These are phyloP conservation scores for Cotesia vestalis DNA, from an alignment of 1,140 invertebrate genomes.

Conservation along the genomic window DNA sequence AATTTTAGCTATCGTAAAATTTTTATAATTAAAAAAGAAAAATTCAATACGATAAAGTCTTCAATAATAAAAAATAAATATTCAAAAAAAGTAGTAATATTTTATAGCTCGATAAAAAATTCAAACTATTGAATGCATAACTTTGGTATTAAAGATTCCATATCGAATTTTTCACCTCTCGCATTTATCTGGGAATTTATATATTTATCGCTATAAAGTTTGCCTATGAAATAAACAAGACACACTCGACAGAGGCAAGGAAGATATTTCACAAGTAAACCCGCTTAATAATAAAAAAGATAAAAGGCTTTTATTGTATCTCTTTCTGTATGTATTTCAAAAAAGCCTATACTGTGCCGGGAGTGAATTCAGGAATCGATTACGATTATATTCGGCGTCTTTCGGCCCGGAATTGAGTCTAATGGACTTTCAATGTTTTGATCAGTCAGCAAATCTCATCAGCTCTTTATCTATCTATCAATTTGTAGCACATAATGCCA, in stretches of 20 bases:
- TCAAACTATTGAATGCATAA: constrained; percentile 43
- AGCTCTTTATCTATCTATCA: background rate
- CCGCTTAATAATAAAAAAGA: too few relatives aligned
- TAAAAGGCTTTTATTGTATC: too few relatives aligned
- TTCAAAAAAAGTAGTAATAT: constrained; percentile 36
- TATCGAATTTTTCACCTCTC: constrained; percentile 36
- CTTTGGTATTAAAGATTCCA: constrained; percentile 54
- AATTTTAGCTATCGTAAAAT: too few relatives aligned
- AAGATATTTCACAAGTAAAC: background rate
- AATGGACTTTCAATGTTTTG: constrained; percentile 11
- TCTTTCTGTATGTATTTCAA: too few relatives aligned
- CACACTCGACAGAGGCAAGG: background rate
- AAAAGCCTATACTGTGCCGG: too few relatives aligned
- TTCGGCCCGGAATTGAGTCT: background rate
- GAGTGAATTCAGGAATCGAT: too few relatives aligned
- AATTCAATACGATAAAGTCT: constrained; percentile 16
- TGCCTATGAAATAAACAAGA: background rate
- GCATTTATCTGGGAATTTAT: constrained; percentile 2
- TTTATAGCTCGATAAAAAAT: constrained; percentile 43
- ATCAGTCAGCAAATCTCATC: background rate
- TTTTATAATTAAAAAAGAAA: constrained; percentile 11
- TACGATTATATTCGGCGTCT: too few relatives aligned
- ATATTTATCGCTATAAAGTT: constrained; percentile 21
- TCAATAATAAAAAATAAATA: constrained; percentile 14
- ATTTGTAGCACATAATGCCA: background rate